phyloP scores from a whole-genome alignment of 1,140 invertebrate species.

The Anoplolepis gracilipes region DNA sequence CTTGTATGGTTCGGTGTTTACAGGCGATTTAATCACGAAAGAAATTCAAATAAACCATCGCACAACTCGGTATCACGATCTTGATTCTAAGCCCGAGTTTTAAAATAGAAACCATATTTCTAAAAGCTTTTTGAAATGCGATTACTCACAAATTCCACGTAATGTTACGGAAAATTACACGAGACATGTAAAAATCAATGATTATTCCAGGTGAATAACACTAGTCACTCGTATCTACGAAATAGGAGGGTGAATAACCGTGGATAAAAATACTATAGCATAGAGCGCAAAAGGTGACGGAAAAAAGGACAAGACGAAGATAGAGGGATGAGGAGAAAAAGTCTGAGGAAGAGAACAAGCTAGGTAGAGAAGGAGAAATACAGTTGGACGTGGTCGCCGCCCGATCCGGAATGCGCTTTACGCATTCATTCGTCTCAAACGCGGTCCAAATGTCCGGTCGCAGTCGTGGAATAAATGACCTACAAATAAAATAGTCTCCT shows the following conservation, averaged over 20 bases:
- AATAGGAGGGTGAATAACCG: conserved; percentile 84
- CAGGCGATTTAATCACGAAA: conserved; percentile 63
- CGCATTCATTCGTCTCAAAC: conserved; percentile 77
- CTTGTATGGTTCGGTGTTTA: conserved; percentile 61
- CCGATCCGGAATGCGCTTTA: conserved; percentile 82
- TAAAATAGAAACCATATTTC: conserved; percentile 28
- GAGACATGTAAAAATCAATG: conserved; percentile 3
- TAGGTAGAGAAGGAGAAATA: conserved; percentile 50
- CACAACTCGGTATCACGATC: background rate
- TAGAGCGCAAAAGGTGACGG: conserved; percentile 55
- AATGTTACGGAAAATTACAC: background rate
- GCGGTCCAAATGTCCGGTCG: conserved; percentile 77
- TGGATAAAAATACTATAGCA: conserved; percentile 83
- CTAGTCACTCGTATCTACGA: conserved; percentile 74
- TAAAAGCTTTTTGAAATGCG: background rate
- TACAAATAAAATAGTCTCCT: conserved; percentile 81
- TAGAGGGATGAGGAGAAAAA: conserved; percentile 48
- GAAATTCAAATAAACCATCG: conserved; percentile 71
- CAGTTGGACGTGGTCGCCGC: conserved; percentile 78
- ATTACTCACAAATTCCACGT: background rate
- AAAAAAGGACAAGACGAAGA: conserved; percentile 41
- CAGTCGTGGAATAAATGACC: conserved; percentile 81
- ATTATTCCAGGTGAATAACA: conserved; percentile 70
- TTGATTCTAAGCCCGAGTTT: conserved; percentile 19
- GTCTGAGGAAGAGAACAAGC: conserved; percentile 45